These are phyloP conservation scores for Macquaria australasica DNA, from an alignment of 2,113 vertebrate species.

Conservation along the genomic window DNA sequence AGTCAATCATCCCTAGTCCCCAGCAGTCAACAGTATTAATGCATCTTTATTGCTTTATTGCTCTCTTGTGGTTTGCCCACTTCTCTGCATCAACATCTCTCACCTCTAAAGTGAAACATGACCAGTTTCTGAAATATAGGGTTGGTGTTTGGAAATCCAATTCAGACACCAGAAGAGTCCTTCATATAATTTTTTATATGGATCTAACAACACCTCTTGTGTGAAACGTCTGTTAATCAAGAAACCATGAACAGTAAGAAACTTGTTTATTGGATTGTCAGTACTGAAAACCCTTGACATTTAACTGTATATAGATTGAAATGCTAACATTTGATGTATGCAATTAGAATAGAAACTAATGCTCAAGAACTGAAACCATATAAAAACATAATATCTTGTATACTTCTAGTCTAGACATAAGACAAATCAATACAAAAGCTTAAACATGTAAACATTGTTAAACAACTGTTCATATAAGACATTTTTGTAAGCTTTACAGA, in stretches of 20 bases:
- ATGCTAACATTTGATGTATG: constrained; percentile 39
- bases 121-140: neutral
- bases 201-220: neutral
- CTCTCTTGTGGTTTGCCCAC: constrained; percentile 49
- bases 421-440: constrained; percentile 62
- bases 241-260: constrained; percentile 9
- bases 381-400: constrained; percentile 63
- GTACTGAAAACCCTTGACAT: constrained; percentile 13
- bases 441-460: constrained; percentile 64
- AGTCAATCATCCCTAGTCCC: neutral
- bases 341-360: constrained; percentile 25
- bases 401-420: constrained; percentile 52
- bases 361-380: constrained; percentile 38
- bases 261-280: constrained; percentile 60
- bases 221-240: neutral
- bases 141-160: neutral
- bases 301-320: neutral
- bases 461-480: constrained; percentile 4
- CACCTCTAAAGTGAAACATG: neutral
- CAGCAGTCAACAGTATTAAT: constrained; percentile 2
- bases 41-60: constrained; percentile 31
- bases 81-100: neutral
- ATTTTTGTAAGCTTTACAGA: constrained; percentile 22
- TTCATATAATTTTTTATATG: neutral
- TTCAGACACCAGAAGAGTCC: neutral